Evolutionary conservation across 1,140 invertebrate species (phyloP).

Genomic region (Hyles vespertilio): DNA sequence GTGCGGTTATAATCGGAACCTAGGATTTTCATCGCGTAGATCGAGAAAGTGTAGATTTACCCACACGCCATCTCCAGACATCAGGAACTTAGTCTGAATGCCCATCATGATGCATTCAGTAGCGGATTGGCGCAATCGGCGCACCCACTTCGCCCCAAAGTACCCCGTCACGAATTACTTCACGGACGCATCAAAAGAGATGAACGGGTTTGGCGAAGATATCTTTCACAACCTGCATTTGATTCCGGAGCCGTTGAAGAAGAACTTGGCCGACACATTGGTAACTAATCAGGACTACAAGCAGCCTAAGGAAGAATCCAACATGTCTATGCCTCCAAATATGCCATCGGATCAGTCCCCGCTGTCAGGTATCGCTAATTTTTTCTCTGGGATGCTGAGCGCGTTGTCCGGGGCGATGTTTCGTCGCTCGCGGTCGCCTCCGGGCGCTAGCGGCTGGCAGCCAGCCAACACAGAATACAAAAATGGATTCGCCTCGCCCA

Average conservation of each 20-base stretch:
- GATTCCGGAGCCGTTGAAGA: slow-evolving; percentile 52
- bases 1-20: slow-evolving; percentile 14
- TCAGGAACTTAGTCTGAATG: slow-evolving; percentile 27
- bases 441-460: slow-evolving; percentile 42
- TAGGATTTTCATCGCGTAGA: slow-evolving; percentile 18
- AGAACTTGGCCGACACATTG: slow-evolving; percentile 57
- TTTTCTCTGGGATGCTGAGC: slow-evolving; percentile 49
- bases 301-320: neutral
- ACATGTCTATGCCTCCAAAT: neutral
- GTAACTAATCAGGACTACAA: slow-evolving; percentile 30
- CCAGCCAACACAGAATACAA: slow-evolving; percentile 52
- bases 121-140: slow-evolving; percentile 44
- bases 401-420: slow-evolving; percentile 45
- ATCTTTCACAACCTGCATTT: slow-evolving; percentile 42
- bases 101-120: slow-evolving; percentile 42
- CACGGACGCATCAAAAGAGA: slow-evolving; percentile 36
- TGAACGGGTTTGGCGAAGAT: slow-evolving; percentile 38
- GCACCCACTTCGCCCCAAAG: slow-evolving; percentile 33
- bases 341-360: slow-evolving; percentile 24
- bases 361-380: slow-evolving; percentile 37
- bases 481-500: slow-evolving; percentile 28
- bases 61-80: slow-evolving; percentile 43
- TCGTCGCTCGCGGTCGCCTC: slow-evolving; percentile 32
- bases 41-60: slow-evolving; percentile 41
- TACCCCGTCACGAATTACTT: slow-evolving; percentile 45